phyloP scores from a whole-genome alignment of 2,797 vertebrate genomes.

The Coranthus polyacanthus region DNA sequence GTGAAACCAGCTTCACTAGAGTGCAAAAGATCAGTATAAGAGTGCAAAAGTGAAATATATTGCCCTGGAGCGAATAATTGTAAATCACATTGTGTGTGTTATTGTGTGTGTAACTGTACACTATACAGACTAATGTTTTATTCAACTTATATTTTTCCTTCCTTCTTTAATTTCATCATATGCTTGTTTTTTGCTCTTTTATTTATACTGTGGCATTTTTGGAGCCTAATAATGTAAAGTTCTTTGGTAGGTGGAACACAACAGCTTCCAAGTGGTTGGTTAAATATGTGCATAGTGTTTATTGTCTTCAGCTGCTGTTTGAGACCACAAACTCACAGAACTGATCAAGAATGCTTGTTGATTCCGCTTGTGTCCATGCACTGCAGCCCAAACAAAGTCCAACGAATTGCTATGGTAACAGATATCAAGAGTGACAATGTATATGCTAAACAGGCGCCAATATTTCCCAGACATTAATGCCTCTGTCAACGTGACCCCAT shows the following conservation, averaged over 20 bases:
- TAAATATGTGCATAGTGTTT: not conserved
- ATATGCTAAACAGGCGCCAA: conserved; percentile 27
- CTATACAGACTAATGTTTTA: no score
- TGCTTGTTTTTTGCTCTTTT: no score
- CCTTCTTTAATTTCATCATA: no score
- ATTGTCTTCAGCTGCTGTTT: conserved; percentile 1
- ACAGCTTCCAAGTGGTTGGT: conserved; percentile 2
- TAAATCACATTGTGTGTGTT: no score
- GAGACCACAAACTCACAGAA: not conserved
- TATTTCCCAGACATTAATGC: conserved; percentile 20
- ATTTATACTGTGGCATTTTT: no score
- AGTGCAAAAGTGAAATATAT: no score
- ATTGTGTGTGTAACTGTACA: no score
- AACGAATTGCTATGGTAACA: conserved; percentile 22
- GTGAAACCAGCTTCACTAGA: no score
- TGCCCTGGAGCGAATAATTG: no score
- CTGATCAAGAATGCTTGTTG: not conserved
- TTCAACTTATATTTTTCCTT: no score
- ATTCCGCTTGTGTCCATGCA: conserved; percentile 15
- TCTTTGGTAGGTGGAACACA: not conserved
- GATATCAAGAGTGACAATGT: conserved; percentile 29
- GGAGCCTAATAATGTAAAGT: not conserved
- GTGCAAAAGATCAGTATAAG: no score
- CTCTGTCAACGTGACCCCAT: conserved; percentile 31
- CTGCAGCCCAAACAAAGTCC: conserved; percentile 18